Conservation (phyloP, 2,888 invertebrate genomes). For the Hypomecis atomaria region DNA sequence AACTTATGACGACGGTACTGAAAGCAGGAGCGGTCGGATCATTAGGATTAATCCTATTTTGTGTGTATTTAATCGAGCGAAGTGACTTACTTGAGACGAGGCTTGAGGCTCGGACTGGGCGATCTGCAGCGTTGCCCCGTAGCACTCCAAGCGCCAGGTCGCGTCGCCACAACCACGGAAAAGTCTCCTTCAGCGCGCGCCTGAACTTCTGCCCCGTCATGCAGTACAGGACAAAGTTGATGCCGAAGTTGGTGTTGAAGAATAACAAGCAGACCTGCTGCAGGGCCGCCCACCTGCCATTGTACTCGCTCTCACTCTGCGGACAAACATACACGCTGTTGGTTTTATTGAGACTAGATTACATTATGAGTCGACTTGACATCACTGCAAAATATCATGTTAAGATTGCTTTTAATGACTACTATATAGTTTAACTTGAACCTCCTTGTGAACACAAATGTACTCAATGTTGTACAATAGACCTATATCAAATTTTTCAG, state of each 20-base stretch:
- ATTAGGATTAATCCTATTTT: neutral
- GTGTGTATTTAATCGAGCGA: neutral
- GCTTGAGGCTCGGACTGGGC: conserved; percentile 53
- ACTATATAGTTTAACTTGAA: no score
- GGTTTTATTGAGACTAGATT: neutral
- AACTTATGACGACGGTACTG: neutral
- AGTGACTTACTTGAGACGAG: conserved; percentile 57
- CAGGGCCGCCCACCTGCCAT: conserved; percentile 79
- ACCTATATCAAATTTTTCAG: conserved; percentile 13
- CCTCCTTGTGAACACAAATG: no score
- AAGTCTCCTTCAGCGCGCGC: conserved; percentile 74
- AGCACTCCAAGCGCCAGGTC: conserved; percentile 21
- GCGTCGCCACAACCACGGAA: conserved; percentile 53
- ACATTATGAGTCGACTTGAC: no score
- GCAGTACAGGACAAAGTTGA: conserved; percentile 93
- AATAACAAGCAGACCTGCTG: conserved; percentile 88
- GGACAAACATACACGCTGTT: conserved; percentile 23
- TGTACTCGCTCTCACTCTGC: conserved; percentile 57
- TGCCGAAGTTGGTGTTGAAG: conserved; percentile 93
- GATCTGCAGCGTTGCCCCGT: conserved; percentile 36
- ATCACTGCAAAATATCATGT: neutral
- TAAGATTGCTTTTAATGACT: neutral
- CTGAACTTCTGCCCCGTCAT: conserved; percentile 92
- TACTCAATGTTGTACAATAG: neutral
- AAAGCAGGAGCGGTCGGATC: neutral